Base-by-base conservation (phyloP, 1,140 invertebrate genomes). In the Temnothorax nylanderi region DNA sequence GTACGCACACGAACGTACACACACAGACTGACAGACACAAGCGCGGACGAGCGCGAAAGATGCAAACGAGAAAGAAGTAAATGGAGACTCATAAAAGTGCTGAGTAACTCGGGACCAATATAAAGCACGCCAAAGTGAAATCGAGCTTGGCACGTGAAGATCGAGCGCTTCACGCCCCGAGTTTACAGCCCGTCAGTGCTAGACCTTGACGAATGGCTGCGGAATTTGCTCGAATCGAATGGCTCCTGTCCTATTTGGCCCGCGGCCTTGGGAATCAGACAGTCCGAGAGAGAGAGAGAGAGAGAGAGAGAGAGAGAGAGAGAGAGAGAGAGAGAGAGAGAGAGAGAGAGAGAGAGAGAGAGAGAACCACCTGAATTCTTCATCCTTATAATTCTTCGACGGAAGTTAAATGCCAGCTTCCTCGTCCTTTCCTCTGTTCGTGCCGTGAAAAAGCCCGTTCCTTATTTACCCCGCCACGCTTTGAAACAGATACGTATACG, bases 41-140 rank as follows among this genome's bases (percentile, higher is more conserved):
- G 26, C 26, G 2, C 16, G 8, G 10, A 26, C 41, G 51, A 44
- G 21, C n/a, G 34, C 21, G 3, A 51, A 69, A 51, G 77, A 81
- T 7, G 47, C 34, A 26, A 69, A 54, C 16, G 69, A 86, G 37
- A 86, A 18, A 67, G 8, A 67, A 65, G 60, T 51, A 87, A 82
- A 82, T 34, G 47, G 41, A 44, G 49, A 71, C 56, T 85, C 76
- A 85, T 90, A 88, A 90, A 90, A 86, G 67, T 49, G 86, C 82
- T 88, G 76, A 90, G 86, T 84, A 88, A 90, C 76, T 78, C 58
- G 56, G 76, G 51, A 54, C 88, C 80, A 81, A 90, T 90, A 88
- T 88, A 86, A 90, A 89, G 41, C 85, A 85, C 62, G 77, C 51
- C 72, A 84, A 88, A 88, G 81, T 77, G 89, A 91, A 91, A 90